Evolutionary conservation across 2,113 vertebrate species (phyloP).

Genomic region (Leucosticte australis): DNA sequence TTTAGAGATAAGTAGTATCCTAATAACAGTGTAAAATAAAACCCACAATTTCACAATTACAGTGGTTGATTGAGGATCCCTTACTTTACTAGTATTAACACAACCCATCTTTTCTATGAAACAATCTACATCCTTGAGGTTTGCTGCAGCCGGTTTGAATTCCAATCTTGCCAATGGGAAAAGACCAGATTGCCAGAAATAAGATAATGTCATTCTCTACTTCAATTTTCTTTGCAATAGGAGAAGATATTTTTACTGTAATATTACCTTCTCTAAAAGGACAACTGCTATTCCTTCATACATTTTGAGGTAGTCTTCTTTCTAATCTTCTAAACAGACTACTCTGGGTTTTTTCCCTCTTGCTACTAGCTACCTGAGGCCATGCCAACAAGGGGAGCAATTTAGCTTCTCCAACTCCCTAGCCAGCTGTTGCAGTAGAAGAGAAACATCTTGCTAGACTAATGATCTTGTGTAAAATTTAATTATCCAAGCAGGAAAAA

Average conservation of each 20-base stretch:
- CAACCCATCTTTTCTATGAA: background rate
- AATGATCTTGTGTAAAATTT: background rate
- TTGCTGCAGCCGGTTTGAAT: background rate
- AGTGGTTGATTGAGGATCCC: background rate
- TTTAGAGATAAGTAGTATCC: background rate
- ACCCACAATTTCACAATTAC: background rate
- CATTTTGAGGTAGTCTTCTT: background rate
- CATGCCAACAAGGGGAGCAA: background rate
- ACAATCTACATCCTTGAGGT: background rate
- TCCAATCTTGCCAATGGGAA: background rate
- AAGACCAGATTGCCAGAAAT: background rate
- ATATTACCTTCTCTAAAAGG: slow-evolving; percentile 2
- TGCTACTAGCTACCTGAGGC: background rate
- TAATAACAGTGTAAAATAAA: background rate
- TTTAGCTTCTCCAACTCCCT: background rate
- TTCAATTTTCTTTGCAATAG: background rate
- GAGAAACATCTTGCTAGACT: slow-evolving; percentile 8
- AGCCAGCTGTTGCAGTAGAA: background rate
- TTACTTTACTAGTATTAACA: background rate
- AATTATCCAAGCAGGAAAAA: background rate
- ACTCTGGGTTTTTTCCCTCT: background rate
- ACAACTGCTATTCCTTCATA: background rate
- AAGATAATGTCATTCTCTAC: background rate
- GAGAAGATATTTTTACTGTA: background rate
- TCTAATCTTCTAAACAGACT: background rate